Conservation (phyloP, 2,797 vertebrate genomes). For the Enteromius unitaeniatus region DNA sequence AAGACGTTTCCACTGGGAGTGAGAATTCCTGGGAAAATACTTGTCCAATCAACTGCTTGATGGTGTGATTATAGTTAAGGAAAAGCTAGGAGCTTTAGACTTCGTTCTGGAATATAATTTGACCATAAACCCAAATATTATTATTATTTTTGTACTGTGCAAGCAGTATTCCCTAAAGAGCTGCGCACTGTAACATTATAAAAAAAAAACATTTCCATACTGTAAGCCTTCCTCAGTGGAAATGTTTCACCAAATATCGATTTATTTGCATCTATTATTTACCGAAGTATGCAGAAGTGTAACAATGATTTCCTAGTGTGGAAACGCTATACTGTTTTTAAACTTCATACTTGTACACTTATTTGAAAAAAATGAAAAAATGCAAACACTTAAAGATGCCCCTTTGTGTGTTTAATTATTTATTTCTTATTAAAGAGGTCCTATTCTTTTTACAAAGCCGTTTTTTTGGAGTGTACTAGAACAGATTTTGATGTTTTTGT, state of each 20-base stretch:
- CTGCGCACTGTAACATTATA: background rate
- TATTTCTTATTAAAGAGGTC: background rate
- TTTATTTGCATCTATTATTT: background rate
- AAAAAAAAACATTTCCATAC: background rate
- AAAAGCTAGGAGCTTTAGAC: background rate
- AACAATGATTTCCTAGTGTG: background rate
- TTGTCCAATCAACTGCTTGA: slow-evolving; percentile 12
- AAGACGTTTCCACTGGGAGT: background rate
- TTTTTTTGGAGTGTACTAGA: too few species aligned
- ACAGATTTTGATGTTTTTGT: too few species aligned
- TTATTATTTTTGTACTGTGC: background rate
- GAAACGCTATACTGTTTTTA: background rate
- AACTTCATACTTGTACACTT: background rate
- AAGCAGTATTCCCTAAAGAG: slow-evolving; percentile 14
- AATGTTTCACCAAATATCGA: background rate
- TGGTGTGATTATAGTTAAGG: background rate
- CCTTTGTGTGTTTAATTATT: background rate
- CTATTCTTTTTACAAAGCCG: too few species aligned
- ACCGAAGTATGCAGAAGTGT: background rate
- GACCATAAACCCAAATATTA: slow-evolving; percentile 4
- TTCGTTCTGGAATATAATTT: slow-evolving; percentile 7
- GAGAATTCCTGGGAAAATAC: slow-evolving; percentile 3
- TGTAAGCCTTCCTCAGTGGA: background rate
- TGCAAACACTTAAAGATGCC: background rate
- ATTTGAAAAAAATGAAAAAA: background rate